Evolutionary conservation across 2,113 vertebrate species (phyloP).

Genomic region (Theristicus caerulescens): DNA sequence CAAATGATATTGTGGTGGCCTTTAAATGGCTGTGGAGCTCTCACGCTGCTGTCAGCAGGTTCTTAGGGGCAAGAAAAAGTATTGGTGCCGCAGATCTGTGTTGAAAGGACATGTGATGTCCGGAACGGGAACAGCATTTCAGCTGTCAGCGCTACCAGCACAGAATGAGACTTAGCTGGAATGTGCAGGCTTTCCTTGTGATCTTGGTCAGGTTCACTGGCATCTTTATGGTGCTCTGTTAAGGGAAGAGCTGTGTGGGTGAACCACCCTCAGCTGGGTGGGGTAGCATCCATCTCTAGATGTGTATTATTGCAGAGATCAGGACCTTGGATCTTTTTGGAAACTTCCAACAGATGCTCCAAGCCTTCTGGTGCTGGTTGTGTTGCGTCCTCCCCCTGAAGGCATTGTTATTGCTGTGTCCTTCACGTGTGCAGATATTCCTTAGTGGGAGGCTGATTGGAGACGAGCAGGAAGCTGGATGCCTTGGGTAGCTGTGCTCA

Average conservation of each 20-base stretch:
- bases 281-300: background rate
- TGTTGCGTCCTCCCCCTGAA: background rate
- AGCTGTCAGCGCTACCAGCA: background rate
- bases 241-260: background rate
- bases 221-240: accelerated
- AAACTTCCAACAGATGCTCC: background rate
- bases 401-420: background rate
- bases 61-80: background rate
- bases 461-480: background rate
- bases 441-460: background rate
- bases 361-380: background rate
- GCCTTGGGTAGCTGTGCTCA: background rate
- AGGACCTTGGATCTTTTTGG: background rate
- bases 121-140: background rate
- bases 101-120: background rate
- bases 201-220: background rate
- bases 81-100: background rate
- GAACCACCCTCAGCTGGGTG: background rate
- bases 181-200: background rate
- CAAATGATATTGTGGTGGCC: background rate
- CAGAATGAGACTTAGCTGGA: background rate
- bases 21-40: background rate
- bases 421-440: background rate
- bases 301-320: background rate
- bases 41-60: background rate